These are phyloP conservation scores for Rhinichthys klamathensis DNA, from an alignment of 2,113 vertebrate species.

Conservation along the genomic window DNA sequence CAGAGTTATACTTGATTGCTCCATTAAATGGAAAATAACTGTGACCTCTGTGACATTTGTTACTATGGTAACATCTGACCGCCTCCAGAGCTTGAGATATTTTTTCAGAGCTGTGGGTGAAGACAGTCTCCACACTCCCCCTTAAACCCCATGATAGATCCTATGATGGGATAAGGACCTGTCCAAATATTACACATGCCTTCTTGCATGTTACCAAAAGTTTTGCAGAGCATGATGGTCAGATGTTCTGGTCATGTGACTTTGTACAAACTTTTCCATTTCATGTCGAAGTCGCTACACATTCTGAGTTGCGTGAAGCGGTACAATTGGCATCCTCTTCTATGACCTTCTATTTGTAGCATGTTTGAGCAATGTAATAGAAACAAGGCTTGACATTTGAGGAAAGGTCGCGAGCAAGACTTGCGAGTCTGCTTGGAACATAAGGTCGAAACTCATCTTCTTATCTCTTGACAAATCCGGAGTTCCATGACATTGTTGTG, in stretches of 20 bases:
- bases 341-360: not conserved
- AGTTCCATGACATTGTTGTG: not conserved
- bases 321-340: not conserved
- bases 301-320: not conserved
- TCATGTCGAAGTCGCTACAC: not conserved
- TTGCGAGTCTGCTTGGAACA: not conserved
- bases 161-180: not conserved
- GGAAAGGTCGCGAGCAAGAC: constrained; percentile 26
- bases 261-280: not conserved
- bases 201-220: not conserved
- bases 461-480: constrained; percentile 7
- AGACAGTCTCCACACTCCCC: not conserved
- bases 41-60: constrained; percentile 29
- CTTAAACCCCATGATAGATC: not conserved
- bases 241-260: not conserved
- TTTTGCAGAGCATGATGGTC: not conserved
- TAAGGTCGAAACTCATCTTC: not conserved
- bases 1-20: not conserved
- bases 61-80: constrained; percentile 10
- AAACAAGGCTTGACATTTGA: constrained; percentile 47
- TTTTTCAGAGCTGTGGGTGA: not conserved
- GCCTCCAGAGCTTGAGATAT: not conserved
- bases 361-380: constrained; percentile 16
- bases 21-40: constrained; percentile 23
- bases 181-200: not conserved